Evolutionary conservation across 2,888 invertebrate species (phyloP).

Genomic region (Spisula solida): DNA sequence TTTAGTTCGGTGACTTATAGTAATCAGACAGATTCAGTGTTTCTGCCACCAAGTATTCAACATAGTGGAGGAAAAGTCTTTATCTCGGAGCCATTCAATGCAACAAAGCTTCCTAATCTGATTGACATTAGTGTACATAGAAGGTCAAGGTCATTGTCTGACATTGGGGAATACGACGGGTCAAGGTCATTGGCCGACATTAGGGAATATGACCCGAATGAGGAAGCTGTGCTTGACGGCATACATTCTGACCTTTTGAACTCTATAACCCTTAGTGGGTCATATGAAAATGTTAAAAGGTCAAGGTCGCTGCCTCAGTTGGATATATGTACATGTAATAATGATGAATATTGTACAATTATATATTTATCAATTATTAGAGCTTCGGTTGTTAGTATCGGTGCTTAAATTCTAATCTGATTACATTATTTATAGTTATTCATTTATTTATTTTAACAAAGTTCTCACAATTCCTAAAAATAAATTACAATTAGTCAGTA

Average conservation of each 20-base stretch:
- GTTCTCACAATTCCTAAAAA: no score
- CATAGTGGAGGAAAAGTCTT: slow-evolving; percentile 22
- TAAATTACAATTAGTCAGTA: no score
- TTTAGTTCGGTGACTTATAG: slow-evolving; percentile 8
- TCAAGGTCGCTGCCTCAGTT: slow-evolving; percentile 60
- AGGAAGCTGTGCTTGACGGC: not conserved
- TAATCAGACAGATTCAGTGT: not conserved
- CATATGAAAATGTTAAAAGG: slow-evolving; percentile 11
- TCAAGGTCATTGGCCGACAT: slow-evolving; percentile 33
- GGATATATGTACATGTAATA: slow-evolving; percentile 25
- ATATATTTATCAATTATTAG: no score
- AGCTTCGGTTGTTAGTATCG: no score
- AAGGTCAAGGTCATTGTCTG: slow-evolving; percentile 29
- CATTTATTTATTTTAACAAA: no score
- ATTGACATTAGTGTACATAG: slow-evolving; percentile 29
- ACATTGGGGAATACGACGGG: not conserved
- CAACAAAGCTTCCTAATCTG: slow-evolving; percentile 52
- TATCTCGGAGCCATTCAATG: slow-evolving; percentile 64
- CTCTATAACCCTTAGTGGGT: not conserved
- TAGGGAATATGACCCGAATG: not conserved
- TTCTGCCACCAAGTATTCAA: not conserved
- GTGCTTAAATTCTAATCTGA: no score
- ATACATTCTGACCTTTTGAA: not conserved
- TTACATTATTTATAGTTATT: no score
- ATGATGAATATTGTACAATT: no score